phyloP scores from a whole-genome alignment of 2,797 vertebrate genomes.

The Serranus cabrilla region DNA sequence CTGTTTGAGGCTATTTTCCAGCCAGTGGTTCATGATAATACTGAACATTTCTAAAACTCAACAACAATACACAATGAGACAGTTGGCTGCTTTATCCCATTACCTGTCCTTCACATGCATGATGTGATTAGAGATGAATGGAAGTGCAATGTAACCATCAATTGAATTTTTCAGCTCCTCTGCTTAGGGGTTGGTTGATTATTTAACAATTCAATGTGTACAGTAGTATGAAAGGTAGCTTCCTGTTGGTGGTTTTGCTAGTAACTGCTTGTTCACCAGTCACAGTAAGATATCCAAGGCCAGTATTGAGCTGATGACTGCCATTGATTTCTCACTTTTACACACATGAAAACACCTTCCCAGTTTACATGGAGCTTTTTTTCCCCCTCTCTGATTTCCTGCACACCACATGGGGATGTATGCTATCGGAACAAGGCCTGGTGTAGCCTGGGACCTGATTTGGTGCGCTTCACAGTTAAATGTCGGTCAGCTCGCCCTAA shows the following conservation, averaged over 20 bases:
- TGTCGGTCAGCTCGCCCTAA: slow-evolving; percentile 75
- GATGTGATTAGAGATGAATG: neutral
- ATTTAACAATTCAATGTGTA: neutral
- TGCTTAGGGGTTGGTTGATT: slow-evolving; percentile 19
- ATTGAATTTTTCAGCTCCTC: slow-evolving; percentile 8
- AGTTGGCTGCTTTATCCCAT: neutral
- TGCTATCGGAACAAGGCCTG: slow-evolving; percentile 57
- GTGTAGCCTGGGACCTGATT: slow-evolving; percentile 59
- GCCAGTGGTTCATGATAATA: too few species aligned
- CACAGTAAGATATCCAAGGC: slow-evolving; percentile 10
- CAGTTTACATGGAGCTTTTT: slow-evolving; percentile 22
- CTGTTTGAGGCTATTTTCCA: too few species aligned
- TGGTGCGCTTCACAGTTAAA: slow-evolving; percentile 63
- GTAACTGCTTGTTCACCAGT: slow-evolving; percentile 5
- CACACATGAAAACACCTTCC: slow-evolving; percentile 10
- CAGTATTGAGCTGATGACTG: slow-evolving; percentile 19
- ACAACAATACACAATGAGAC: neutral
- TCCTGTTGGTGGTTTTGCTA: slow-evolving; percentile 20
- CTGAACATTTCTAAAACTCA: too few species aligned
- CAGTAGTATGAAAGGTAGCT: slow-evolving; percentile 26
- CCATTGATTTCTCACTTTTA: slow-evolving; percentile 28
- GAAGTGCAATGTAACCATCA: neutral
- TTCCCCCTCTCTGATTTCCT: slow-evolving; percentile 42
- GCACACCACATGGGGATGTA: slow-evolving; percentile 33
- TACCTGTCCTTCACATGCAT: neutral